A percentile compares a stretch with the other conserved stretches of the same genome.
These are phyloP conservation scores for Percopsis omiscomaycus DNA, from an alignment of 2,797 vertebrate genomes.

Conservation along the genomic window DNA sequence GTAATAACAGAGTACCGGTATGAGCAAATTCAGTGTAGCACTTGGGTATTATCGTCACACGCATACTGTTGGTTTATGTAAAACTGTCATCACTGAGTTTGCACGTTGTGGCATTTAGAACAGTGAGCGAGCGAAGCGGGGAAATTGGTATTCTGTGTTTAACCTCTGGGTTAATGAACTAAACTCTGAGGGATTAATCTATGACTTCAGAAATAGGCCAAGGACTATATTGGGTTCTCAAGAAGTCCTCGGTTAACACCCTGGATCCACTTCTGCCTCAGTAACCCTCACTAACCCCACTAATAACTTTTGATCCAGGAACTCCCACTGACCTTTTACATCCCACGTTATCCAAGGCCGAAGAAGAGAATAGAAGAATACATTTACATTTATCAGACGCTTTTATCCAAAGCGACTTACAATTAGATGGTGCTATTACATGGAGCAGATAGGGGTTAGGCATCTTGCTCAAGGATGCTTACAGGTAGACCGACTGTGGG, in stretches of 20 bases:
- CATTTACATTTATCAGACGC: too few relatives aligned
- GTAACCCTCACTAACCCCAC: conserved; percentile 1
- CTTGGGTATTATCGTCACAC: not conserved
- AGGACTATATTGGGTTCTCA: conserved; percentile 49
- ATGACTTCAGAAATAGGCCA: conserved; percentile 47
- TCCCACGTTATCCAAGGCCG: not conserved
- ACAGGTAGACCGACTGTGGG: too few relatives aligned
- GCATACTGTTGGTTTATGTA: not conserved
- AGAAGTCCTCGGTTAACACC: conserved; percentile 29
- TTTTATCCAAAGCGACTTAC: too few relatives aligned
- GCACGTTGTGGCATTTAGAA: conserved; percentile 7
- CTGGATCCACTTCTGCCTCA: conserved; percentile 17
- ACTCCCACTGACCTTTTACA: not conserved
- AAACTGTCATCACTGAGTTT: conserved; percentile 9
- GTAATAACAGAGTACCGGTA: not conserved
- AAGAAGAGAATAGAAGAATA: too few relatives aligned
- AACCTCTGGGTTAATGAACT: conserved; percentile 49
- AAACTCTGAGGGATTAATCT: conserved; percentile 52
- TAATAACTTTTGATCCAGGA: conserved; percentile 8
- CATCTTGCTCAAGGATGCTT: too few relatives aligned
- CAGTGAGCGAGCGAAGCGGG: conserved; percentile 12
- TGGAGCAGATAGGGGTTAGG: too few relatives aligned
- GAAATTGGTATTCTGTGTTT: conserved; percentile 14
- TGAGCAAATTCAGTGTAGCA: not conserved
- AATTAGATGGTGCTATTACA: too few relatives aligned